Evolutionary conservation across 2,888 invertebrate genomes (phyloP), one percentile per base, ranked within the genome.

Genomic region (Stramonita haemastoma): DNA sequence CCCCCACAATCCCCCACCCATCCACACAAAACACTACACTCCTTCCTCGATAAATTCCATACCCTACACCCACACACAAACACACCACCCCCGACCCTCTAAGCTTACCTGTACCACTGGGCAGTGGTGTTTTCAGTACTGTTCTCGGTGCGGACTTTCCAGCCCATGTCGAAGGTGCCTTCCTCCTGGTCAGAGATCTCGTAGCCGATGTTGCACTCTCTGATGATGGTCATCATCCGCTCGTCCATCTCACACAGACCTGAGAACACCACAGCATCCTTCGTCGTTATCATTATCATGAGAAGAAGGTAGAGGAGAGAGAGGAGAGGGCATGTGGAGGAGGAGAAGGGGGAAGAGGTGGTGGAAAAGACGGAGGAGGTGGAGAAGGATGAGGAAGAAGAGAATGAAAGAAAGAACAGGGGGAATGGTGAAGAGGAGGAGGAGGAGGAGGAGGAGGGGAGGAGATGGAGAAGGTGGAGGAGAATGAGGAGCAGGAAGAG

Each of bases 161-260:
- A 96, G 6, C 93, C 93, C 8, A 91, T 86, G 6, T 93, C 93
- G 91, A 93, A 95, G 85, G 91, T 90, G 0, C 83, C 91, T 32
- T 93, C 92, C 86, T 96, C 95, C 89, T 96, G 95, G 29, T 92
- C 89, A 13, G 84, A 79, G 19, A 95, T 91, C 34, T 90, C 91
- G 90, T 95, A 96, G 13, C 91, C 91, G 8, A 91, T 92, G 89
- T 95, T 95, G 90, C 96, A 95, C 89, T 95, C 93, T 15, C 91
- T 89, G 81, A 95, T 92, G 0, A 94, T 86, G 19, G 60, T 86
- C 2, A 91, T 85, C 73, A 95, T 90, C 17, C 91, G 88, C 13
- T 92, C 89, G 34, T 93, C 90, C 32, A 94, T 77, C 56, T 91
- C 91, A 85, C 95, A 95, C n/a, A 93, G 91, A 86, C 90, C 95